Conservation (phyloP, 2,888 invertebrate species). For the Marronus borbonicus region DNA sequence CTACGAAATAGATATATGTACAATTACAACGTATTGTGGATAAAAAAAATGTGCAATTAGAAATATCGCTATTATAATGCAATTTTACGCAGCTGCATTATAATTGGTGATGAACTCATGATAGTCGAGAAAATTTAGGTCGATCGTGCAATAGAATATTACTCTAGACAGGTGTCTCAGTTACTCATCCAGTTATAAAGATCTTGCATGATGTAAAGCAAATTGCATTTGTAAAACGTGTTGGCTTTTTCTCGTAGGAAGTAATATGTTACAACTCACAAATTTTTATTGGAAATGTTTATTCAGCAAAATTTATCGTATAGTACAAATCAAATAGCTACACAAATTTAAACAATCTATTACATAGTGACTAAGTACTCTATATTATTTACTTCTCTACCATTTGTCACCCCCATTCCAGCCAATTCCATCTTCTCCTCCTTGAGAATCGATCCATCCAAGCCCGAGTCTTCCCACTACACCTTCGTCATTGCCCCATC, state of each 20-base stretch:
- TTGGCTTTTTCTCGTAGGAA: too few relatives aligned
- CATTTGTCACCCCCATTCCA: background rate
- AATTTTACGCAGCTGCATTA: slow-evolving; percentile 12
- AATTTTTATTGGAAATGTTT: slow-evolving; percentile 1
- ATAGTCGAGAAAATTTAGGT: background rate
- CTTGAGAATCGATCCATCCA: too few relatives aligned
- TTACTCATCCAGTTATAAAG: too few relatives aligned
- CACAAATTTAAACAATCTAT: background rate
- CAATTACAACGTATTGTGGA: background rate
- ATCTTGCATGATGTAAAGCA: too few relatives aligned
- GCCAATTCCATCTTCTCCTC: too few relatives aligned
- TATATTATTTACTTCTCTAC: slow-evolving; percentile 9
- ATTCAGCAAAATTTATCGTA: background rate
- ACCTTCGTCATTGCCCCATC: background rate
- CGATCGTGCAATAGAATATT: slow-evolving; percentile 5
- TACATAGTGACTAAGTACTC: background rate
- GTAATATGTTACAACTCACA: too few relatives aligned
- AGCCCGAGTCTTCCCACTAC: background rate
- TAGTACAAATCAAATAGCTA: background rate
- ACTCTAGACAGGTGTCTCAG: too few relatives aligned
- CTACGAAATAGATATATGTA: background rate
- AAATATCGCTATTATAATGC: slow-evolving; percentile 4
- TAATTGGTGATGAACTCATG: background rate
- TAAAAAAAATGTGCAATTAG: slow-evolving; percentile 13
- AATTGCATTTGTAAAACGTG: too few relatives aligned